Evolutionary conservation across 2,113 vertebrate genomes (phyloP).

Genomic region (Anarrhichthys ocellatus): DNA sequence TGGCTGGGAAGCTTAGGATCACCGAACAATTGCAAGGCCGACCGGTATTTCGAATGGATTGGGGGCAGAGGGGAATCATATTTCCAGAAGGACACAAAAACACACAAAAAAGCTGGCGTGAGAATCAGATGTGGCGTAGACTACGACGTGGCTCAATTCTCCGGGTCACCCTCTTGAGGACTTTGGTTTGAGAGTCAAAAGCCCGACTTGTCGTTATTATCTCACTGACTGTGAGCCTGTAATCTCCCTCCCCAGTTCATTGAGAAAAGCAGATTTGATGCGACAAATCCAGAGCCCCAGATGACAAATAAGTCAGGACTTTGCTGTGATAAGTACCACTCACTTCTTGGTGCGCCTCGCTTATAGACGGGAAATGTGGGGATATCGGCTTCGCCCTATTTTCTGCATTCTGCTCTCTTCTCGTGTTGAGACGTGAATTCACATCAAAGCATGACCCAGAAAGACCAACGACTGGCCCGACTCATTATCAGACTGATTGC

Average conservation of each 20-base stretch:
- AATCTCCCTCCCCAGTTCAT: slow-evolving; percentile 66
- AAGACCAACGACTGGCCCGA: slow-evolving; percentile 7
- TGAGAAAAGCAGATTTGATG: slow-evolving; percentile 76
- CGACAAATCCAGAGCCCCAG: slow-evolving; percentile 71
- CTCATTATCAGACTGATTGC: slow-evolving; percentile 1
- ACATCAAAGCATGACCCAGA: slow-evolving; percentile 50
- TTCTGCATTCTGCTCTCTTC: slow-evolving; percentile 17
- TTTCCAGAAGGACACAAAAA: slow-evolving; percentile 37
- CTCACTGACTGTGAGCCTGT: slow-evolving; percentile 63
- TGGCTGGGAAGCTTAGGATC: slow-evolving; percentile 45
- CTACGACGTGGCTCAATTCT: slow-evolving; percentile 34
- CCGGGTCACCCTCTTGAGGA: slow-evolving; percentile 50
- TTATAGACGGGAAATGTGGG: slow-evolving; percentile 21
- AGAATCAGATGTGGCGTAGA: slow-evolving; percentile 46
- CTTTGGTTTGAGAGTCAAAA: slow-evolving; percentile 65
- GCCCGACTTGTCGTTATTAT: slow-evolving; percentile 52
- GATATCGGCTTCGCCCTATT: slow-evolving; percentile 35
- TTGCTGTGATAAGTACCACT: slow-evolving; percentile 60
- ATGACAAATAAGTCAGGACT: slow-evolving; percentile 75
- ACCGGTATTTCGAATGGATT: slow-evolving; percentile 51
- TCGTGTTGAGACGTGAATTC: slow-evolving; percentile 17
- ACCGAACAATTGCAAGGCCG: slow-evolving; percentile 48
- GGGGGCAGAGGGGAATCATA: slow-evolving; percentile 34
- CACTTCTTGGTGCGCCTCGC: slow-evolving; percentile 23
- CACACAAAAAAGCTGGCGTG: slow-evolving; percentile 21